Conservation (phyloP, 92 coral and sea anemone species). For the Zoanthus solanderi region DNA sequence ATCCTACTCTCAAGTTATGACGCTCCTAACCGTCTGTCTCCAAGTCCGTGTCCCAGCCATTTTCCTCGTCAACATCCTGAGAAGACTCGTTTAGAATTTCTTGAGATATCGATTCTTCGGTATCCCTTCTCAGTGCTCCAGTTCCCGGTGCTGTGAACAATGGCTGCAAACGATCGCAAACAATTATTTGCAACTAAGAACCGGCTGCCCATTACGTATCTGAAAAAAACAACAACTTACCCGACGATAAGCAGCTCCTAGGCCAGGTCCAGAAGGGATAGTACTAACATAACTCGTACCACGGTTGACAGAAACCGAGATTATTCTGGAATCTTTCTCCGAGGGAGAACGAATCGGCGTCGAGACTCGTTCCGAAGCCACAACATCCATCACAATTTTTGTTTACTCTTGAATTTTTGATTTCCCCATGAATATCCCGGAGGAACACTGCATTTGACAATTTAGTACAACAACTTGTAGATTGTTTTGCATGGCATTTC, state of each 20-base stretch:
- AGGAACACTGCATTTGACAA: background rate
- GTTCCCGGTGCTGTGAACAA: constrained; percentile 80
- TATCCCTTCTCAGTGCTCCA: constrained; percentile 81
- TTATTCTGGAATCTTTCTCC: constrained; percentile 84
- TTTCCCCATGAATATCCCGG: constrained; percentile 16
- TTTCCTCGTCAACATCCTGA: constrained; percentile 72
- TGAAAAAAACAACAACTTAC: constrained; percentile 43
- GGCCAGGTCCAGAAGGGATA: constrained; percentile 65
- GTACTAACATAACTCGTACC: constrained; percentile 57
- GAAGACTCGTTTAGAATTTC: constrained; percentile 67
- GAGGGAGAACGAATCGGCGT: constrained; percentile 98
- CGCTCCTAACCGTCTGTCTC: constrained; percentile 86
- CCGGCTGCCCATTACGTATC: background rate
- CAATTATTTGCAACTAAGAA: background rate
- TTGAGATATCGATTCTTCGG: constrained; percentile 70
- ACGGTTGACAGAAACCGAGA: constrained; percentile 80
- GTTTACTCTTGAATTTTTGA: background rate
- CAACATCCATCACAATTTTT: constrained; percentile 73
- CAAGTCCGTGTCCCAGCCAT: constrained; percentile 96
- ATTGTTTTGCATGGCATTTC: background rate
- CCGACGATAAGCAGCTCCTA: constrained; percentile 60
- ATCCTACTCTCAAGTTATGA: background rate
- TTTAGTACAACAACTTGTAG: background rate
- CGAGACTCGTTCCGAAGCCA: constrained; percentile 80
- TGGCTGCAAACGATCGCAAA: constrained; percentile 56